Percentiles rank a stretch among this genome's conserved stretches.
Conservation (phyloP, 2,797 vertebrate species). For the Perodicticus potto region DNA sequence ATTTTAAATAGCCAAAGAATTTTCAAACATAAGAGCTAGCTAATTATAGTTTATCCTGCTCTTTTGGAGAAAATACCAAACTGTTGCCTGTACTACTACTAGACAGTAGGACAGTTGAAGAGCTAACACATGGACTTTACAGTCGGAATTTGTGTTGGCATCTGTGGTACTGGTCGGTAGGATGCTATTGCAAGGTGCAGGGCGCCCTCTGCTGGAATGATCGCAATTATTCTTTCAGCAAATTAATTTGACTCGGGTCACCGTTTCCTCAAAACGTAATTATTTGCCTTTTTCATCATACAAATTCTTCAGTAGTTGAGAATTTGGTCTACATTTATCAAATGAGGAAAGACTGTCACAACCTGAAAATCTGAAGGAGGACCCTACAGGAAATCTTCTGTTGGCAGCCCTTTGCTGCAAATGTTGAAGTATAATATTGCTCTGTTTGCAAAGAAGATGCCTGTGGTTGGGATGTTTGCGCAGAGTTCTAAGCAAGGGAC, state of each 20-base stretch:
- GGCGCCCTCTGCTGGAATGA: constrained; percentile 75
- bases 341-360: constrained; percentile 53
- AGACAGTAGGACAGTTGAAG: constrained; percentile 22
- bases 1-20: constrained; percentile 82
- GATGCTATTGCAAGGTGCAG: background rate
- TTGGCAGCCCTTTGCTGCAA: constrained; percentile 61
- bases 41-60: constrained; percentile 48
- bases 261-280: background rate
- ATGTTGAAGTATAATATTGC: background rate
- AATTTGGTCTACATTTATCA: constrained; percentile 13
- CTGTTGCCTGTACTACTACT: constrained; percentile 65
- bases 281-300: constrained; percentile 35
- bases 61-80: constrained; percentile 68
- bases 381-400: constrained; percentile 34
- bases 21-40: constrained; percentile 34
- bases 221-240: background rate
- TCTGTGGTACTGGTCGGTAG: constrained; percentile 31
- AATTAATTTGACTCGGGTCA: background rate
- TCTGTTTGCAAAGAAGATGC: constrained; percentile 61
- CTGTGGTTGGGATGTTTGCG: constrained; percentile 49
- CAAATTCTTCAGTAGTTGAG: background rate
- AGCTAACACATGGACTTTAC: constrained; percentile 35
- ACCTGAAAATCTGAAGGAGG: constrained; percentile 19
- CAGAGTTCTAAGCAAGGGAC: background rate
- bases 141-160: constrained; percentile 44